Evolutionary conservation across 2,888 invertebrate species (phyloP).

Genomic region (Odontocolon sp.): DNA sequence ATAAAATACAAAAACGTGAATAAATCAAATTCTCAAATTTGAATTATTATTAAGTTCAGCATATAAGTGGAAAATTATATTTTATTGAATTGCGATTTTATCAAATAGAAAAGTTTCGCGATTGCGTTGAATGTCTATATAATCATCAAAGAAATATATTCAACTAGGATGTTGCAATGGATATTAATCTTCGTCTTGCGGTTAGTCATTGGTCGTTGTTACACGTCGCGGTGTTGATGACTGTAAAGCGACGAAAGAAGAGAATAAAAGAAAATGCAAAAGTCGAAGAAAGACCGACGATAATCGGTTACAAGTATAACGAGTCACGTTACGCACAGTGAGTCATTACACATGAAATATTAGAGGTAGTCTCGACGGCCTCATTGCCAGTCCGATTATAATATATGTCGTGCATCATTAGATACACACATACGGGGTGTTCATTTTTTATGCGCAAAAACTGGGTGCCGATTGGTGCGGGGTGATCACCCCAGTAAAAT

Average conservation of each 20-base stretch:
- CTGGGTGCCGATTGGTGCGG: too few species aligned
- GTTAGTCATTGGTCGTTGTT: slow-evolving; percentile 21
- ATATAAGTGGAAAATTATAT: too few species aligned
- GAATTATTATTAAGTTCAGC: too few species aligned
- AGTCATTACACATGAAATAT: slow-evolving; percentile 44
- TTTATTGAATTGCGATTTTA: background rate
- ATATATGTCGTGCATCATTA: background rate
- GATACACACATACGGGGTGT: too few species aligned
- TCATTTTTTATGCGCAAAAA: too few species aligned
- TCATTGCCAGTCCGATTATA: background rate
- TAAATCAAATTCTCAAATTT: too few species aligned
- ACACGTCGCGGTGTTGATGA: slow-evolving; percentile 37
- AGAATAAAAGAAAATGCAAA: slow-evolving; percentile 45
- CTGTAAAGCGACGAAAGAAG: background rate
- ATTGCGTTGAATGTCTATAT: background rate
- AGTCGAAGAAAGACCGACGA: slow-evolving; percentile 46
- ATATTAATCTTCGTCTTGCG: slow-evolving; percentile 10
- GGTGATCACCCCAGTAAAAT: too few species aligned
- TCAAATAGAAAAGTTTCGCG: background rate
- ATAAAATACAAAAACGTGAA: too few species aligned
- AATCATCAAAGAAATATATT: background rate
- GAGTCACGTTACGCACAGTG: slow-evolving; percentile 44
- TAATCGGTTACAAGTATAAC: slow-evolving; percentile 44
- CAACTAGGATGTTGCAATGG: background rate
- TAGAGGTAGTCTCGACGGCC: slow-evolving; percentile 11